Evolutionary conservation across 2,888 invertebrate species (phyloP).

Genomic region (Cantharis lateralis): DNA sequence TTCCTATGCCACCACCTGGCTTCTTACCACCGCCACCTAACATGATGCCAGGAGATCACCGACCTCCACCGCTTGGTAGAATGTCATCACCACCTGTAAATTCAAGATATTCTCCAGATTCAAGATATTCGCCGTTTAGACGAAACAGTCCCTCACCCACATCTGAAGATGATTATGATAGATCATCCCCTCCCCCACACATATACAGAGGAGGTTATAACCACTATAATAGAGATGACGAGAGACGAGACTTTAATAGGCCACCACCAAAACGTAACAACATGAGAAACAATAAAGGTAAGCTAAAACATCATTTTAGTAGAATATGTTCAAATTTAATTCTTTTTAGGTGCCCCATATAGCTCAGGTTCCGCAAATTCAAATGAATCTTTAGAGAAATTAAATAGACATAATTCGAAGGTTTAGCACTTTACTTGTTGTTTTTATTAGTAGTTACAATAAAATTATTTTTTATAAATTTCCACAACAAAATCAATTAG

Average conservation of each 20-base stretch:
- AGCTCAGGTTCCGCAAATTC: conserved; percentile 68
- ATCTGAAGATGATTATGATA: conserved; percentile 67
- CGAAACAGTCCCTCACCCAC: conserved; percentile 67
- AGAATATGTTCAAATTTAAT: not conserved
- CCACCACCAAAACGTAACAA: conserved; percentile 40
- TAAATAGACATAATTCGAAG: conserved; percentile 49
- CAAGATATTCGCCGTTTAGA: conserved; percentile 56
- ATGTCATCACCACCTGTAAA: conserved; percentile 60
- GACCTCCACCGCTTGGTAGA: conserved; percentile 61
- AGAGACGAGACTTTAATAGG: conserved; percentile 51
- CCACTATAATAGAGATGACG: conserved; percentile 46
- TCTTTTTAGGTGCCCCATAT: conserved; percentile 54
- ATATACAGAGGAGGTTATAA: conserved; percentile 54
- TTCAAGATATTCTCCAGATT: conserved; percentile 62
- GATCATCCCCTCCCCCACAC: conserved; percentile 61
- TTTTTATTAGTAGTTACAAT: conserved; percentile 32
- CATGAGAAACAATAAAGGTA: conserved; percentile 48
- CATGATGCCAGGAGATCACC: conserved; percentile 58
- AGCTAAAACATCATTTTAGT: not conserved
- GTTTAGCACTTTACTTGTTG: conserved; percentile 42
- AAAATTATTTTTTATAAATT: not conserved
- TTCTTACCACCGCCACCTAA: conserved; percentile 57
- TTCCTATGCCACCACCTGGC: conserved; percentile 49
- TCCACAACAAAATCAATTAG: not conserved
- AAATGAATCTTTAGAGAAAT: conserved; percentile 60